Base-by-base conservation (phyloP, 1,140 invertebrate genomes). In the Diachasma alloeum region DNA sequence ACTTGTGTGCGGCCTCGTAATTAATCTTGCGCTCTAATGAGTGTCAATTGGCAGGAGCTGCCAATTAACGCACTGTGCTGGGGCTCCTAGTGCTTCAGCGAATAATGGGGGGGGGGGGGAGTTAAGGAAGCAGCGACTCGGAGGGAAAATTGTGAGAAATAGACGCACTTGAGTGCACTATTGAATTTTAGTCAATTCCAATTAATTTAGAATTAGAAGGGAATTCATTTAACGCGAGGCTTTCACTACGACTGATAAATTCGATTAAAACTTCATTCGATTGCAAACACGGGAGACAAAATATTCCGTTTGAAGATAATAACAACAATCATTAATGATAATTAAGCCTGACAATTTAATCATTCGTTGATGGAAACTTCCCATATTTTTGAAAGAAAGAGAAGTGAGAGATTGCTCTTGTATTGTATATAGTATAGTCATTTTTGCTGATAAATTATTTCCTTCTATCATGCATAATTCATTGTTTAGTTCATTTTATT, bases 1-100 rank as follows among this genome's bases (percentile, higher is more conserved):
- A 11, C 66, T 68, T 68, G 66, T 53, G 15, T 37, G 66, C 36
- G 56, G n/a, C 80, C 67, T 80, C 81, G 83, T 85, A 87, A 87
- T 87, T 87, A 87, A 86, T 87, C 84, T 87, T 87, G 83, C 82
- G 83, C 84, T 85, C 84, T 87, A 87, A 86, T 86, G 86, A 86
- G 84, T 87, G 86, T 85, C 84, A 87, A 87, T 86, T 87, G 84
- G 83, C 83, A 86, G 82, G 81, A 86, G 83, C 84, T 87, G 84
- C 86, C 86, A 87, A 87, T 87, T 87, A 87, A 86, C 84, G 84
- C 82, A 87, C 81, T 76, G 80, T 19, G 13, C 13, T 36, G 6
- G n/a, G 15, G 36, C 8, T n/a, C 15, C 66, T 66, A 81, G 67
- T 78, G 74, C 75, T 72, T 74, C 74, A 53, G 77, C 56, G 77